Conservation (phyloP, 1,140 invertebrate genomes). For the Onthophagus taurus region DNA sequence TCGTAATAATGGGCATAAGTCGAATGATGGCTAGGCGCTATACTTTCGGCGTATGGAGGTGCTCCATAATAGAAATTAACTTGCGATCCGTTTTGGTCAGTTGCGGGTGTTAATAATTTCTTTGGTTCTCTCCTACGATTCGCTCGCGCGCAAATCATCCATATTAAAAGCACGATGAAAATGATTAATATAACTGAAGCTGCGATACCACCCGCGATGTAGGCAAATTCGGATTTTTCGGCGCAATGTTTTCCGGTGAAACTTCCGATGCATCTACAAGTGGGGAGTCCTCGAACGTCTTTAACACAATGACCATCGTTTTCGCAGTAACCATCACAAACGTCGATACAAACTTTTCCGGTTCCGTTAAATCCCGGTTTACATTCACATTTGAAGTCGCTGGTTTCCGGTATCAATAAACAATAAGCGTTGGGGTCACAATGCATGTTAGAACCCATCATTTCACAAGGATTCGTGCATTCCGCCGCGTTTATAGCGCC, state of each 20-base stretch:
- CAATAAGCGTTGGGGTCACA: constrained; percentile 86
- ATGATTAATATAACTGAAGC: constrained; percentile 86
- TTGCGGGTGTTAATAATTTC: constrained; percentile 75
- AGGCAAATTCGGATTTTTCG: constrained; percentile 89
- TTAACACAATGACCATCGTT: constrained; percentile 89
- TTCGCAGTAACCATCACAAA: constrained; percentile 80
- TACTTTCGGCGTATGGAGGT: constrained; percentile 86
- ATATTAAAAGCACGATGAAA: constrained; percentile 82
- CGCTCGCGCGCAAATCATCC: constrained; percentile 92
- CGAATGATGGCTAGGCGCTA: constrained; percentile 89
- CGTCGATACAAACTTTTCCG: constrained; percentile 70
- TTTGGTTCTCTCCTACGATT: constrained; percentile 77
- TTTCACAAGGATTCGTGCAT: constrained; percentile 86
- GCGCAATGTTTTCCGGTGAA: constrained; percentile 86
- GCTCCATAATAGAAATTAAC: constrained; percentile 95
- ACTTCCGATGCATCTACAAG: constrained; percentile 80
- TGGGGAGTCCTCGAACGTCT: constrained; percentile 69
- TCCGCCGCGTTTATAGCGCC: constrained; percentile 73
- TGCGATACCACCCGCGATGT: constrained; percentile 87
- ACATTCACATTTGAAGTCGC: constrained; percentile 86
- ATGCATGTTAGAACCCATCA: constrained; percentile 70
- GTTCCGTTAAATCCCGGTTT: constrained; percentile 90
- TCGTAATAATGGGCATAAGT: constrained; percentile 94
- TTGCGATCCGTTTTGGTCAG: constrained; percentile 82
- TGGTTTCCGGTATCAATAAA: constrained; percentile 72